Conservation (phyloP, 1,140 invertebrate species). For the Branchinecta lindahli region DNA sequence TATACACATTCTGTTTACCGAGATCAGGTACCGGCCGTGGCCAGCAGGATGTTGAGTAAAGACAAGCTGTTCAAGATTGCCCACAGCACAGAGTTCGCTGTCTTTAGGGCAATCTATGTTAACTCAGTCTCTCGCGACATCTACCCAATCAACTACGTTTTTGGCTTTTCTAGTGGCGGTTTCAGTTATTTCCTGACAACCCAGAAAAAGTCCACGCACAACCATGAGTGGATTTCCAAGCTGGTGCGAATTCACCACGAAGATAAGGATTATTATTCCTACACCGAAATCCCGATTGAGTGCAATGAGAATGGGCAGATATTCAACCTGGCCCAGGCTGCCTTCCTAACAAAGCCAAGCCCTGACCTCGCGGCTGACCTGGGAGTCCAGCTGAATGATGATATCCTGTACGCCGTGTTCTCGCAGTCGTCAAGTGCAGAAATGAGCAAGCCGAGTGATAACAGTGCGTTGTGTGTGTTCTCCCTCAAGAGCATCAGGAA, state of each 20-base stretch:
- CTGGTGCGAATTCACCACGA: conserved; percentile 89
- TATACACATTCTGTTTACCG: conserved; percentile 65
- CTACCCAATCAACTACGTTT: conserved; percentile 90
- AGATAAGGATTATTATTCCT: conserved; percentile 91
- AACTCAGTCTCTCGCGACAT: conserved; percentile 75
- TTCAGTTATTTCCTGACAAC: conserved; percentile 96
- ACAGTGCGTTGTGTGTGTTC: conserved; percentile 82
- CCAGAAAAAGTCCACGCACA: conserved; percentile 56
- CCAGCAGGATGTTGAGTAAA: conserved; percentile 72
- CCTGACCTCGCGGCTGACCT: conserved; percentile 70
- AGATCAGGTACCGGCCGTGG: conserved; percentile 83
- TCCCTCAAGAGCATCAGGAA: conserved; percentile 76
- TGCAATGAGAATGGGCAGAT: conserved; percentile 61
- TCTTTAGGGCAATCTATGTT: conserved; percentile 76
- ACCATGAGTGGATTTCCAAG: conserved; percentile 71
- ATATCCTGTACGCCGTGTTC: conserved; percentile 87
- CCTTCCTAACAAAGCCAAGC: conserved; percentile 80
- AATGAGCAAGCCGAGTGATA: conserved; percentile 40
- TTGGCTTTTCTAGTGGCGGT: conserved; percentile 83
- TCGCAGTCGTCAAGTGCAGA: conserved; percentile 52
- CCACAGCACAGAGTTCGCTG: no score
- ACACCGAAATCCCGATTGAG: conserved; percentile 91
- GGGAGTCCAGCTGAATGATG: conserved; percentile 76
- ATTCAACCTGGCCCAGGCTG: conserved; percentile 86
- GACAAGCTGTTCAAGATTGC: conserved; percentile 77